Percentiles rank a stretch among this genome's conserved stretches.
phyloP scores from a whole-genome alignment of 2,888 invertebrate genomes.

The Limnephilus auricula region DNA sequence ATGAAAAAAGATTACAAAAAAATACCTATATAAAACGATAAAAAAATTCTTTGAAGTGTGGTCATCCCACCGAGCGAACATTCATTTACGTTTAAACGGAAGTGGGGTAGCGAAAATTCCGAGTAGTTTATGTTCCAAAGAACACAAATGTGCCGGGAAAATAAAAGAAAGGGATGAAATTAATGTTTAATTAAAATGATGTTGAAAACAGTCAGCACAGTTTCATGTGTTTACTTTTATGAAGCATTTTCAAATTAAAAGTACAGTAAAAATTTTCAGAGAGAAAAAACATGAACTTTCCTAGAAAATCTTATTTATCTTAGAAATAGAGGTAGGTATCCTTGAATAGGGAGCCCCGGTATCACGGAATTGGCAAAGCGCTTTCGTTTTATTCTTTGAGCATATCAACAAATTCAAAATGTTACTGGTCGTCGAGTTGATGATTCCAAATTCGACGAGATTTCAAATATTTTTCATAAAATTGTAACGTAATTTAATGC shows the following conservation, averaged over 20 bases:
- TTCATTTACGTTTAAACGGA: neutral
- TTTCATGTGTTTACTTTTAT: neutral
- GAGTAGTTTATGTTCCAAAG: slow-evolving; percentile 31
- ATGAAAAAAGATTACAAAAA: too few relatives aligned
- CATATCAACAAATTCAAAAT: too few relatives aligned
- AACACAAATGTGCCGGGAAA: slow-evolving; percentile 28
- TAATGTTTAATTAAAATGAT: slow-evolving; percentile 44
- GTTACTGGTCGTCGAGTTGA: too few relatives aligned
- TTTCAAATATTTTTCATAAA: too few relatives aligned
- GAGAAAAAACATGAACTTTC: neutral
- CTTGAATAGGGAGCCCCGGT: neutral
- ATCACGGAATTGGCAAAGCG: neutral
- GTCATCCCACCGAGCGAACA: neutral
- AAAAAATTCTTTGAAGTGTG: neutral
- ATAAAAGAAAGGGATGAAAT: slow-evolving; percentile 5
- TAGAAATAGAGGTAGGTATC: neutral
- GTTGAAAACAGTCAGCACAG: neutral
- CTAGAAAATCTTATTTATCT: neutral
- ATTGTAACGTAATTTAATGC: too few relatives aligned
- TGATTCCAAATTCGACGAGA: too few relatives aligned
- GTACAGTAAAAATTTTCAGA: neutral
- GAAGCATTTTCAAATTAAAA: neutral
- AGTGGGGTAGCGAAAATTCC: neutral
- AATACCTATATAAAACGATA: too few relatives aligned
- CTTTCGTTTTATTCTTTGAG: neutral